Base-by-base conservation (phyloP, 2,797 vertebrate species). In the Cirrhinus mrigala region DNA sequence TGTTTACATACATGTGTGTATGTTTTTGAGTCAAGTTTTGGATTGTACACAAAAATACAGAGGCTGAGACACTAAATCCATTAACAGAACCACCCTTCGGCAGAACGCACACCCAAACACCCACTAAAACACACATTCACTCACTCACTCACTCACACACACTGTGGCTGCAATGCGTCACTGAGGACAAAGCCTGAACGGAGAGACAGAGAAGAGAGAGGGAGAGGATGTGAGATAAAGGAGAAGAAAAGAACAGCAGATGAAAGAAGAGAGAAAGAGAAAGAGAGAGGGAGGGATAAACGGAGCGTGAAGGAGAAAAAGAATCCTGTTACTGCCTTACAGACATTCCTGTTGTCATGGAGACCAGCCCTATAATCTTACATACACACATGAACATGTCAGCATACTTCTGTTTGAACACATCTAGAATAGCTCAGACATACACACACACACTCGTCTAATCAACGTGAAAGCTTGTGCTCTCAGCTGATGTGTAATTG, bases 281-380 rank as follows among this genome's bases (percentile, higher is more conserved):
- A 74, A 16, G 10, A 75, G 48, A 54, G 79, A 76, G 85, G 24
- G 69, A 80, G 33, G 78, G 64, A 84, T 81, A 75, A 85, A 84
- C 79, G 40, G 62, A 81, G 84, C 44, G 40, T 62, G 82, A 73
- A 85, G 69, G 52, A 83, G 62, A 83, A 87, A 64, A 88, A 70
- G 75, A 89, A 89, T 90, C 85, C 82, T 62, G 60, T 86, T 85
- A 82, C 70, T 86, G 84, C 83, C 85, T 88, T 87, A 69, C 69
- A 87, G 90, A 88, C 78, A 84, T 88, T 78, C 83, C 84, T 83
- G 88, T 87, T 87, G 83, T 88, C 86, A 89, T 87, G 86, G 87
- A 85, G 69, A 88, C 82, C 69, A 68, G 71, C 33, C 73, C 52
- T 82, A 88, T 82, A 86, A 88, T 88, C 40, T 71, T 73, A 48